Conservation (phyloP, 2,888 invertebrate species). For the Pachydiplax longipennis region DNA sequence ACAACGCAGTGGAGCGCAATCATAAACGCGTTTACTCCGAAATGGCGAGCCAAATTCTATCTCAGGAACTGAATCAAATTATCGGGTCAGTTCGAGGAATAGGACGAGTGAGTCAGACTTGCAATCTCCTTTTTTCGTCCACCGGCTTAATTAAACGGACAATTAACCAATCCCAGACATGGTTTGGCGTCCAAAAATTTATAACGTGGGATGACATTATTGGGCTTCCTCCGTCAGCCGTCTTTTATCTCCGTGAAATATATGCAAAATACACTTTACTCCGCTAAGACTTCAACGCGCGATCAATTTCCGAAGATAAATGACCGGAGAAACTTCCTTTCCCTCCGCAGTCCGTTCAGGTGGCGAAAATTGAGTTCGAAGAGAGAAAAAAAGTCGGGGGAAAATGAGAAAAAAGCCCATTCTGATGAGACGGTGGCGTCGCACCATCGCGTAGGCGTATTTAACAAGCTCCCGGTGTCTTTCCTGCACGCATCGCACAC, state of each 20-base stretch:
- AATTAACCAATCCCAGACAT: neutral
- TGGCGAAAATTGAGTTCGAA: slow-evolving; percentile 1
- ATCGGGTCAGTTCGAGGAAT: no score
- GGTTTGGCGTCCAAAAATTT: neutral
- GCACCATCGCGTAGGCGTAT: neutral
- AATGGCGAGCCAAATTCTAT: no score
- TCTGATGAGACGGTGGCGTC: neutral
- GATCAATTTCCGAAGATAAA: neutral
- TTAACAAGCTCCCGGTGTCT: neutral
- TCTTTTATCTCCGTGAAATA: neutral
- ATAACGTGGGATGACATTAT: neutral
- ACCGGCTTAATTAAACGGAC: neutral
- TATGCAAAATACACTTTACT: neutral
- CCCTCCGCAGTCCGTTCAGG: neutral
- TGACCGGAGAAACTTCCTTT: neutral
- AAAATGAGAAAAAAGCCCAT: neutral
- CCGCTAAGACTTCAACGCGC: neutral
- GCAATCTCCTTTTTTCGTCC: neutral
- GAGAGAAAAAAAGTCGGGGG: neutral
- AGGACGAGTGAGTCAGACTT: neutral
- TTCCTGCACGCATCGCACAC: neutral
- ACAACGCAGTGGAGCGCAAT: no score
- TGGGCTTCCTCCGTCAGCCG: neutral
- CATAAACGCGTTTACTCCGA: no score
- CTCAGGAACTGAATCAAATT: no score